Conservation (phyloP, 2,113 vertebrate species). For the Otolemur garnettii region DNA sequence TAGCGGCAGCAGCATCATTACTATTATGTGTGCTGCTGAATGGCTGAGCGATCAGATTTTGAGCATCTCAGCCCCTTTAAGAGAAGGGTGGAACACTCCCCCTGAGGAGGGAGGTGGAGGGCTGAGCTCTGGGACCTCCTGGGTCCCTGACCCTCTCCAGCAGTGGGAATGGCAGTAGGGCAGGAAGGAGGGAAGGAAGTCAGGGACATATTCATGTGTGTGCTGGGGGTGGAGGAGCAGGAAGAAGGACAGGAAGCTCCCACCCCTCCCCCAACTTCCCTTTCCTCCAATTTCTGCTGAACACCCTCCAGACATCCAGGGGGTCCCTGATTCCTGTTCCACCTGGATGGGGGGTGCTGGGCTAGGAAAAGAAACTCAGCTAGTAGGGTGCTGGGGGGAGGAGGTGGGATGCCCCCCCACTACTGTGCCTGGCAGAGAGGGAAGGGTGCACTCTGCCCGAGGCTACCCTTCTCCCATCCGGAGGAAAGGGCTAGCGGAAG, state of each 20-base stretch:
- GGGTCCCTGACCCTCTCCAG: conserved; percentile 9
- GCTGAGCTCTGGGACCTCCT: conserved; percentile 3
- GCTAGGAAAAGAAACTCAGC: neutral
- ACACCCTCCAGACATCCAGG: conserved; percentile 35
- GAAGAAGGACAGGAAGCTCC: conserved; percentile 83
- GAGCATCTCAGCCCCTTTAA: conserved; percentile 45
- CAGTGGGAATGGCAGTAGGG: conserved; percentile 44
- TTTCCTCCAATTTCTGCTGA: conserved; percentile 79
- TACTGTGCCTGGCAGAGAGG: neutral
- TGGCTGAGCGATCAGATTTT: neutral
- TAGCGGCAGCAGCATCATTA: neutral
- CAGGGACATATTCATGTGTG: conserved; percentile 63
- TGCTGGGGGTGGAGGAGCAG: conserved; percentile 73
- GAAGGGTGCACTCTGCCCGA: neutral
- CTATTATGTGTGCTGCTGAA: neutral
- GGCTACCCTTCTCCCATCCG: conserved; percentile 67
- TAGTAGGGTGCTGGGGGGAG: neutral
- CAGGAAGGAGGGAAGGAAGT: conserved; percentile 80
- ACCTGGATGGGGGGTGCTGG: conserved; percentile 41
- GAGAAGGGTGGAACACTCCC: neutral
- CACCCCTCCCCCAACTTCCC: conserved; percentile 79
- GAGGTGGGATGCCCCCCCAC: neutral
- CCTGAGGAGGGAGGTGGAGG: neutral
- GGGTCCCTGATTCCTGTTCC: conserved; percentile 35
- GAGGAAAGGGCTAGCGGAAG: conserved; percentile 72